Base-by-base conservation (phyloP, 1,140 invertebrate genomes). In the Orius laevigatus region DNA sequence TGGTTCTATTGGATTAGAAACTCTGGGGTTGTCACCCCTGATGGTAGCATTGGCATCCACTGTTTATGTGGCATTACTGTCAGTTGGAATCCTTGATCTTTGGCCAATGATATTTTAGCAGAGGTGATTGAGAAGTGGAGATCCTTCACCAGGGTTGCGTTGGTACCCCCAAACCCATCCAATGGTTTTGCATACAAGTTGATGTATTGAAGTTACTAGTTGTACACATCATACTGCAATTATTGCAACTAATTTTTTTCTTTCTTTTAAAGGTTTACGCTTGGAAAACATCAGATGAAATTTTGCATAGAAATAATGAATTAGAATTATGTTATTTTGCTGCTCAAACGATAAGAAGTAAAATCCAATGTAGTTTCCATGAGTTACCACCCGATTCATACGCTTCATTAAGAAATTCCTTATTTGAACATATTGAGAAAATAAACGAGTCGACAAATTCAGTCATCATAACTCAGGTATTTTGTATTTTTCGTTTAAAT, bases 291-390 rank as follows among this genome's bases (percentile, higher is more conserved):
- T 82, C 92, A 10, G 92, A 98, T 64, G 82, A 94, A 65, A 72
- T 98, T 53, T 65, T 98, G 10, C 81, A 85, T 50, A 72, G 85
- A 34, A 90, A 92, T 59, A 70, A 74, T 53, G 84, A 90, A 63
- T 58, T 92, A 44, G 79, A 95, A 57, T 91, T 89, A 16, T 93
- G 90, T 68, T 95, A 94, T 63, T 97, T 98, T 70, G 94, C 90
- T 15, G 92, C 94, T 8, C 93, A 98, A 66, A 98, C 93, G 3
- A 90, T 98, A 79, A 73, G 93, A 53, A 85, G 85, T 9, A 98
- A 98, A 73, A 85, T 90, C 44, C 86, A 96, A 65, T 76, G 82
- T 56, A 86, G 82, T 46, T 93, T 98, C 60, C 80, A 90, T 58
- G 94, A 99, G 69, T 66, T 99, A 44, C 92, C 94, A 8, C 55